These are phyloP conservation scores for Cryptotis parvus DNA, from an alignment of 2,113 vertebrate species.

Conservation along the genomic window DNA sequence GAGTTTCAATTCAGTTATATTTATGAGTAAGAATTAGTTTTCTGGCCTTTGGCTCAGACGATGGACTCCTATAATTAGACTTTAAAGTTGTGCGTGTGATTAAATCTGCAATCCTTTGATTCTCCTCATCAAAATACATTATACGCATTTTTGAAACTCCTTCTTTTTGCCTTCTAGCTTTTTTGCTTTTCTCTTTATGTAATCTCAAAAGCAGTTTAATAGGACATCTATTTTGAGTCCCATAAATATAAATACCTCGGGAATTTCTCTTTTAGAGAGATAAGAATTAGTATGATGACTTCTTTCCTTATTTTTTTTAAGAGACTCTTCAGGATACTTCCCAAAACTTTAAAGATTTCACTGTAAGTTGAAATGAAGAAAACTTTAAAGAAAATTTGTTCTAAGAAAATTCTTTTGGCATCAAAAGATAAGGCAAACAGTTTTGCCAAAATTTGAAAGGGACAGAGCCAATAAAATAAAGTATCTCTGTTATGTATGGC, in stretches of 20 bases:
- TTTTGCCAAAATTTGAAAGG: slow-evolving; percentile 50
- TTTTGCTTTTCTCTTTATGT: neutral
- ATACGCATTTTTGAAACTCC: slow-evolving; percentile 24
- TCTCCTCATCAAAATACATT: slow-evolving; percentile 65
- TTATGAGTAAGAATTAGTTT: slow-evolving; percentile 58
- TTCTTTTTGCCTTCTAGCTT: slow-evolving; percentile 43
- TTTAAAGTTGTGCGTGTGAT: slow-evolving; percentile 69
- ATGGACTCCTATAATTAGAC: slow-evolving; percentile 67
- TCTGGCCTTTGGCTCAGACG: slow-evolving; percentile 70
- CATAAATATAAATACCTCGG: slow-evolving; percentile 60
- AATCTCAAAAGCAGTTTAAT: slow-evolving; percentile 52
- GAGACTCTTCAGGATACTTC: neutral
- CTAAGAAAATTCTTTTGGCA: slow-evolving; percentile 3
- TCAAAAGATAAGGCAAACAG: neutral
- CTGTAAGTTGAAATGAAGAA: neutral
- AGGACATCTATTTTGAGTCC: slow-evolving; percentile 47
- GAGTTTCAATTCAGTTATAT: slow-evolving; percentile 52
- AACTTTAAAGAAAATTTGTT: slow-evolving; percentile 14
- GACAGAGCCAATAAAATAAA: slow-evolving; percentile 67
- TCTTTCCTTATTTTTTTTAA: neutral
- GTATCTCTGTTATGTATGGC: slow-evolving; percentile 29
- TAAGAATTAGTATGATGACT: slow-evolving; percentile 46
- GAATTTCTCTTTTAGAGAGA: slow-evolving; percentile 1
- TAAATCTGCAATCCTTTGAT: slow-evolving; percentile 59
- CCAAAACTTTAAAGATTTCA: slow-evolving; percentile 22